Conservation (phyloP, 2,797 vertebrate genomes). For the Antrozous pallidus region DNA sequence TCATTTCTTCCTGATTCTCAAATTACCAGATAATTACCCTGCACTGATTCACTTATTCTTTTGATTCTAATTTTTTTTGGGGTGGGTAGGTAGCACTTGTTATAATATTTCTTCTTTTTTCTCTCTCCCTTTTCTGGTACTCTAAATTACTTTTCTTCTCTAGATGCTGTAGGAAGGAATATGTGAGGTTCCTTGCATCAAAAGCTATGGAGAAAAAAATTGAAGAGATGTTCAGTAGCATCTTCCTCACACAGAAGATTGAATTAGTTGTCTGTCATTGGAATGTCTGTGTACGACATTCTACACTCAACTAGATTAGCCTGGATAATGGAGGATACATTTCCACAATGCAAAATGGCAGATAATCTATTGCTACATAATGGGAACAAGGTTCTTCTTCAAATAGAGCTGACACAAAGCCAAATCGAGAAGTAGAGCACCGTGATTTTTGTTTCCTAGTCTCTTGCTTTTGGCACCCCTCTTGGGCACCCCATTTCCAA, state of each 20-base stretch:
- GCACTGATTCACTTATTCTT: not conserved
- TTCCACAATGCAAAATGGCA: slow-evolving; percentile 76
- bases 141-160: slow-evolving; percentile 32
- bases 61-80: not conserved
- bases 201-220: slow-evolving; percentile 23
- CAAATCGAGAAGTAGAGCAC: slow-evolving; percentile 37
- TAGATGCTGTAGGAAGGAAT: not conserved
- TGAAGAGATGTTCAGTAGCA: slow-evolving; percentile 50
- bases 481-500: not conserved
- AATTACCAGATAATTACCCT: not conserved
- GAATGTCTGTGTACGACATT: slow-evolving; percentile 45
- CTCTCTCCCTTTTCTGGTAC: not conserved
- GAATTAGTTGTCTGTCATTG: slow-evolving; percentile 65
- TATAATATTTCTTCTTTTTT: not conserved
- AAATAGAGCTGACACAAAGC: slow-evolving; percentile 55
- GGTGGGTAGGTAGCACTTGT: not conserved
- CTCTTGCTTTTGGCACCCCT: not conserved
- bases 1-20: not conserved
- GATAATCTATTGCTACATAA: slow-evolving; percentile 73
- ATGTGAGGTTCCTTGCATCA: not conserved
- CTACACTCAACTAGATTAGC: slow-evolving; percentile 62
- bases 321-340: slow-evolving; percentile 61
- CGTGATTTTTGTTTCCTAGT: slow-evolving; percentile 21
- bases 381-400: slow-evolving; percentile 62
- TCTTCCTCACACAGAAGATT: slow-evolving; percentile 54